Evolutionary conservation across 2,888 invertebrate species (phyloP), one percentile per base, ranked within the genome.

Genomic region (Falcaria lacertinaria): DNA sequence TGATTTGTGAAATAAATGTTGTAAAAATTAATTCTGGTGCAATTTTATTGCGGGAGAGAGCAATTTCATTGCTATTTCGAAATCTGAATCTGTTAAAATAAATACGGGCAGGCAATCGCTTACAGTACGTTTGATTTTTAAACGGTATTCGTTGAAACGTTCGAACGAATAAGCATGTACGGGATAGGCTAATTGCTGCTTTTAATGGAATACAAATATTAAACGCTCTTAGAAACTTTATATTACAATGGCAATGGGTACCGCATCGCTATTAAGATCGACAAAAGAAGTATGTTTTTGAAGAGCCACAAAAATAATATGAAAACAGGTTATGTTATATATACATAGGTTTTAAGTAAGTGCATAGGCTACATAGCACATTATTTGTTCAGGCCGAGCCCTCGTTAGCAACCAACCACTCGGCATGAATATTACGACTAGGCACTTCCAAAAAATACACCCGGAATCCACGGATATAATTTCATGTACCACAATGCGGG

Each of bases 391-490:
- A 22, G 41, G 41, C 44, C 49, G 40, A 50, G 48, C 42, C 45
- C 53, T 59, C 57, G 60, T 62, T 62, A 62, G 52, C 47, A 50
- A 46, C 50, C 48, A 39, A 37, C 45, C 36, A 36, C 40, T 37
- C 36, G 37, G 43, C 42, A 57, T 57, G 54, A 52, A 55, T 54
- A 52, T 63, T 56, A 48, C 53, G 54, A 48, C 48, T 47, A 36
- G 50, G 46, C 46, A 39, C 36, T 22, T 11, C 13, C 19, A 17
- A 25, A 33, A 17, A 35, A 47, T 50, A 54, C 44, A 52, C 43
- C 28, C 33, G 7, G 25, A 39, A 22, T 28, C 33, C 40, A 13
- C 46, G 35, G 34, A 42, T 43, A 45, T 44, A 47, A 39, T 42
- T 45, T 43, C 40, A 39, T 34, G 33, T 25, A 35, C 16, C 28